Evolutionary conservation across 2,113 vertebrate genomes (phyloP).

Genomic region (Rhizomys pruinosus): DNA sequence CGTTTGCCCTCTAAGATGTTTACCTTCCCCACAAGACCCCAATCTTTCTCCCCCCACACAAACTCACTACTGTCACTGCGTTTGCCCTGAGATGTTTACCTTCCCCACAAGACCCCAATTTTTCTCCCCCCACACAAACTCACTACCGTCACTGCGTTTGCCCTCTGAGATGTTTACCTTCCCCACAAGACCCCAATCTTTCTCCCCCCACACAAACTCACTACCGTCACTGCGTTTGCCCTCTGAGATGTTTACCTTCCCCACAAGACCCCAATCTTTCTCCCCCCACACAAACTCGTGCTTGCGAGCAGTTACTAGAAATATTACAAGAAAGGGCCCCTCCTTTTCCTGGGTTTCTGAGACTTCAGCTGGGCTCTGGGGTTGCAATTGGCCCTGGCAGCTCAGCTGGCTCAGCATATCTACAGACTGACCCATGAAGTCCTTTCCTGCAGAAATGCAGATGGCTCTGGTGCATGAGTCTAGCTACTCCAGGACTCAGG

Average conservation of each 20-base stretch:
- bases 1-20: not conserved
- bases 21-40: not conserved
- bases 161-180: not conserved
- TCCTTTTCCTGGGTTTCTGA: not conserved
- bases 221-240: no score
- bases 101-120: not conserved
- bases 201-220: not conserved
- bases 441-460: not conserved
- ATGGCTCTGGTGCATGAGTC: not conserved
- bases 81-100: no score
- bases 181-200: not conserved
- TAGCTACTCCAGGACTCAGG: not conserved
- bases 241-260: no score
- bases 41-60: no score
- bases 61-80: no score
- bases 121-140: not conserved
- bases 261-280: no score
- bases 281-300: not conserved
- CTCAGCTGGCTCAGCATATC: not conserved
- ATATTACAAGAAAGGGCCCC: not conserved
- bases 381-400: not conserved
- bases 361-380: not conserved
- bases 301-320: not conserved
- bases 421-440: not conserved
- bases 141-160: not conserved